Base-by-base conservation (phyloP, 2,113 vertebrate species). In the Colaptes auratus region DNA sequence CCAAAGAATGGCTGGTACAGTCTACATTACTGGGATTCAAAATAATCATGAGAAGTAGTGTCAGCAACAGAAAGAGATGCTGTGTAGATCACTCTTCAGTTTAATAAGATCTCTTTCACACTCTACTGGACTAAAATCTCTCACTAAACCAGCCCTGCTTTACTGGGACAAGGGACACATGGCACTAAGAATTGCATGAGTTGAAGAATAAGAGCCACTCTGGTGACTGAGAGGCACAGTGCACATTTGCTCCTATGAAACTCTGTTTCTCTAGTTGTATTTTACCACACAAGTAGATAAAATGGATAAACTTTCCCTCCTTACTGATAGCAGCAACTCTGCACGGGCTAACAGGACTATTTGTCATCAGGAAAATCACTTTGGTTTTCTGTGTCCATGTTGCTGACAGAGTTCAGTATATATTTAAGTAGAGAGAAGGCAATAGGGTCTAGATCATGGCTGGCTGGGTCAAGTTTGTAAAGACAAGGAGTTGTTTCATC, bases 381-480 rank as follows among this genome's bases (percentile, higher is more conserved):
- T 30, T 36, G 58, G 18, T 91, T 82, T 89, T 44, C 52, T 16
- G 36, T 15, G 21, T 28, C 69, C 17, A 2, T 33, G 48, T 90
- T 90, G 81, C 30, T 50, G 79, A 52, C 44, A 28, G 77, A 65
- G 12, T 60, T 79, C 35, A 27, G 46, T 7, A 8, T 1, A 48
- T 21, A 46, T 58, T 86, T 64, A 66, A 52, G 56, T 5, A 66
- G 50, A 87, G 70, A 17, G 30, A 83, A 71, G 12, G 24, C 60
- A 71, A 35, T 4, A 60, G 53, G 82, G 46, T 36, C 53, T 39
- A 56, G 30, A 83, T 82, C 50, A 75, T 7, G 10, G 35, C 35
- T 93, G 91, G 46, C 59, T 72, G 65, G 70, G 39, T 82, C 44
- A 60, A 67, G 27, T 75, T 91, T 74, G 87, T 74, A 89, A 93